Percentiles rank a stretch among this genome's conserved stretches.
phyloP scores from a whole-genome alignment of 2,113 vertebrate genomes.

The Coturnix japonica region DNA sequence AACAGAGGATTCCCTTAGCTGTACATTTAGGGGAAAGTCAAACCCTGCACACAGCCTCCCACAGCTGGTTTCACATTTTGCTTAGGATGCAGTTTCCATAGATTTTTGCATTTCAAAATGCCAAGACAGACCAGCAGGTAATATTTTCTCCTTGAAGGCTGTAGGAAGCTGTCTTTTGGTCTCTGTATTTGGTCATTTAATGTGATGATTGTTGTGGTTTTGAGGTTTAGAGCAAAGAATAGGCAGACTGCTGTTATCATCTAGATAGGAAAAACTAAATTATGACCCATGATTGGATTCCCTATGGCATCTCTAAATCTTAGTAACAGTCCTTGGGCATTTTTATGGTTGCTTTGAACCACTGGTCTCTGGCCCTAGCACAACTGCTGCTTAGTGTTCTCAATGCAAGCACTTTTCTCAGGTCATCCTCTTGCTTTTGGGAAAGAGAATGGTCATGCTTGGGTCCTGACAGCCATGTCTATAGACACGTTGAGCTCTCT shows the following conservation, averaged over 20 bases:
- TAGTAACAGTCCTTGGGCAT: background rate
- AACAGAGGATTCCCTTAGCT: background rate
- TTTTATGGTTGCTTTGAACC: background rate
- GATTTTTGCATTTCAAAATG: background rate
- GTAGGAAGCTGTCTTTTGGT: background rate
- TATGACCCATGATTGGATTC: background rate
- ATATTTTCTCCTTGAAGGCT: background rate
- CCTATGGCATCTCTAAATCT: accelerated
- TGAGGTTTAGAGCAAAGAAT: background rate
- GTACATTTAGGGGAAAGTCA: background rate
- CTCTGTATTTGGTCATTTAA: background rate
- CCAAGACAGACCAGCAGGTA: background rate
- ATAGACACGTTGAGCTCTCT: background rate
- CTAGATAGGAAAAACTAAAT: background rate
- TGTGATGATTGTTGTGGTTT: accelerated
- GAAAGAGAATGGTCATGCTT: background rate
- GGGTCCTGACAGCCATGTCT: background rate
- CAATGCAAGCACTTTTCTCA: accelerated
- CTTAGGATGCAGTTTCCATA: background rate
- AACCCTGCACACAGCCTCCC: accelerated
- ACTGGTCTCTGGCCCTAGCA: background rate
- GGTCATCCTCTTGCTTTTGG: background rate
- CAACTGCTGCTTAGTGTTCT: background rate
- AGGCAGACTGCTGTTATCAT: background rate
- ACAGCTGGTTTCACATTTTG: background rate